Base-by-base conservation (phyloP, 2,113 vertebrate genomes). In the Lophotis ruficrista region DNA sequence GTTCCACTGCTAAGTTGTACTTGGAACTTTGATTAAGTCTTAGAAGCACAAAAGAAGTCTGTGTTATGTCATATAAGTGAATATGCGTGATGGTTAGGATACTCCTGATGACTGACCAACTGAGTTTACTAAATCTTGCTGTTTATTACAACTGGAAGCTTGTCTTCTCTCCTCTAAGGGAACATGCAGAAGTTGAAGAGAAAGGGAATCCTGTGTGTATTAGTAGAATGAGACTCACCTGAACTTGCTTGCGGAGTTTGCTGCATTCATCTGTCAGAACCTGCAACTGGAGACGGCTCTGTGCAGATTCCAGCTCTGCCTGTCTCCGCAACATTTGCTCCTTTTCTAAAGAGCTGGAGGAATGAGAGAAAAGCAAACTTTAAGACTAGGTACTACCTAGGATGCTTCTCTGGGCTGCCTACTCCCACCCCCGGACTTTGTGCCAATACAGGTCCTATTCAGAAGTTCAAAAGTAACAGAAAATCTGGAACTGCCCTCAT, bases 281-380 rank as follows among this genome's bases (percentile, higher is more conserved):
- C 96, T 99, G 99, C 84, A 99, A 90, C 71, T 98, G 99, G 25
- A 99, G 98, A 10, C 99, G 99, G 96, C 98, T 99, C 97, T 99
- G 98, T 6, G 99, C 99, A 0, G 99, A 99, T 66, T 99, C 99
- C 96, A 99, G 96, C 93, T 99, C 99, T 1, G 99, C 99, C 70
- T 98, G 98, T 58, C 98, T 98, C 73, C 99, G 97, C 61, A 99
- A 76, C 82, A 87, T 96, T 73, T 99, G 98, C 91, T 99, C 99
- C 96, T 98, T 98, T 66, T 98, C 97, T 89, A 99, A 96, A 89
- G 98, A 98, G 91, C 99, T 99, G 87, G 10, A 89, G 15, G 14
- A 38, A 91, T 6, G 9, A 56, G 19, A 83, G 12, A 51, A 92
- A 50, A 31, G 37, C 30, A 51, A 48, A 9, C 18, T 50, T 94